Conservation (phyloP, 2,113 vertebrate species). For the Scalopus aquaticus region DNA sequence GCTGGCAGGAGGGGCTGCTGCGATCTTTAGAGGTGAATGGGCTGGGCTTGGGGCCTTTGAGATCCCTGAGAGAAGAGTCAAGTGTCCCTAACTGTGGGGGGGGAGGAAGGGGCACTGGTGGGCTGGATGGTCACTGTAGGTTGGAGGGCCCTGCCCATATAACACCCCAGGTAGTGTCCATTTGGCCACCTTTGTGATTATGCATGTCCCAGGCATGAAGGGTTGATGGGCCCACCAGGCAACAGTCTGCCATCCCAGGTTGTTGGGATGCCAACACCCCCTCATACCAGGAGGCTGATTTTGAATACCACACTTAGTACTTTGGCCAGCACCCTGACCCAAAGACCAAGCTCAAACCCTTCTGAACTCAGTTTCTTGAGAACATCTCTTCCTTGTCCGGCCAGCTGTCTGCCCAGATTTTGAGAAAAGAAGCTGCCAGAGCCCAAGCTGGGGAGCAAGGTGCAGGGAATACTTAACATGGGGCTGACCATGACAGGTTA, state of each 20-base stretch:
- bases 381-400: neutral
- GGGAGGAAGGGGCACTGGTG: neutral
- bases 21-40: neutral
- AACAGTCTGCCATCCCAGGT: neutral
- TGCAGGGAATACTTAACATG: neutral
- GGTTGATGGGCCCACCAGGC: neutral
- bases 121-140: neutral
- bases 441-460: neutral
- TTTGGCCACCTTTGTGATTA: neutral
- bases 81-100: neutral
- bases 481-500: neutral
- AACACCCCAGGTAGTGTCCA: neutral
- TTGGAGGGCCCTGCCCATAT: neutral
- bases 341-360: neutral
- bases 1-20: neutral
- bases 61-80: neutral
- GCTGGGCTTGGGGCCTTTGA: neutral
- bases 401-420: neutral
- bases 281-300: neutral
- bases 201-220: neutral
- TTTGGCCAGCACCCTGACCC: neutral
- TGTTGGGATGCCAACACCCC: neutral
- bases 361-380: conserved; percentile 16
- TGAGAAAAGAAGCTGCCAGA: conserved; percentile 9
- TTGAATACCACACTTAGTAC: neutral